Conservation (phyloP, 2,888 invertebrate species). For the Auanema sp. region DNA sequence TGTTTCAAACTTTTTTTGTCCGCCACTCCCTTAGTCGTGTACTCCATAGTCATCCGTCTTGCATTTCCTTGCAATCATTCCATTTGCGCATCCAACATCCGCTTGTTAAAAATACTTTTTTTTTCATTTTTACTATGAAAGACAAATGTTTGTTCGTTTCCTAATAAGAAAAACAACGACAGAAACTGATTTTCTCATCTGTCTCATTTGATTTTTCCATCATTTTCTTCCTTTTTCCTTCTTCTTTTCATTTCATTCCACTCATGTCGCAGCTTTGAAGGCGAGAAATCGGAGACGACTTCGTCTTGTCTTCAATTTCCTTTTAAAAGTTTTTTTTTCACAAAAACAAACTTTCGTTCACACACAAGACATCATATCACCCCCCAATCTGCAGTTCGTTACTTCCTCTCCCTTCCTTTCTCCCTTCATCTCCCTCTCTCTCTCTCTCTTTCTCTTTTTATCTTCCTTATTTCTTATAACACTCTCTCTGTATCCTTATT, state of each 20-base stretch:
- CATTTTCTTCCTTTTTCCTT: not conserved
- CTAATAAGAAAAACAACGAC: not conserved
- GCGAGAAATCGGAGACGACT: slow-evolving; percentile 8
- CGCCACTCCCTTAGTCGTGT: no score
- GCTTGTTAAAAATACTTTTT: slow-evolving; percentile 10
- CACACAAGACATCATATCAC: no score
- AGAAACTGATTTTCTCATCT: not conserved
- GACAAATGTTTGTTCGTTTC: not conserved
- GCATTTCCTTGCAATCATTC: not conserved
- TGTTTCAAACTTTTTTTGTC: no score
- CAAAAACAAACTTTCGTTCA: slow-evolving; percentile 1
- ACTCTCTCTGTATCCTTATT: no score
- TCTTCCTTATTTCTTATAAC: no score
- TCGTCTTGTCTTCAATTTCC: slow-evolving; percentile 14
- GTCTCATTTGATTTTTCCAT: not conserved
- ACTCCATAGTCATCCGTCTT: no score
- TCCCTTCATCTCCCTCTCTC: no score
- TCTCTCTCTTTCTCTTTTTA: no score
- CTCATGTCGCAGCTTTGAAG: slow-evolving; percentile 5
- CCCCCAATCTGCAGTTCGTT: no score
- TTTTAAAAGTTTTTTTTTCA: not conserved
- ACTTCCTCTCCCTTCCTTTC: no score
- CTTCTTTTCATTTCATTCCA: not conserved
- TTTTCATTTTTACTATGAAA: not conserved
- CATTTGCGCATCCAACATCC: not conserved